Base-by-base conservation (phyloP, 2,888 invertebrate species). In the Onthophagus sagittarius region DNA sequence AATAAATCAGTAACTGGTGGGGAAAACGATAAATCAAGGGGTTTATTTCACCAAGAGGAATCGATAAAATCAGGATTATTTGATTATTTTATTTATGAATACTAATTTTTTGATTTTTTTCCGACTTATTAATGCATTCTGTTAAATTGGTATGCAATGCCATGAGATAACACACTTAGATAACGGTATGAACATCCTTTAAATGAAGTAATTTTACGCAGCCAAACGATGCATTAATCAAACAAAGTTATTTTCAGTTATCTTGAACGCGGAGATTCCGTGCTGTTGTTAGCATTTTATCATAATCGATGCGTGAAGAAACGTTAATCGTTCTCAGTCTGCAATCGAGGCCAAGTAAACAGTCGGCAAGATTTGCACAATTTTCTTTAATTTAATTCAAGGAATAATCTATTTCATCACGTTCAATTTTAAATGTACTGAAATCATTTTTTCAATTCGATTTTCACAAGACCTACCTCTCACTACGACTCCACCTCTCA, bases 321-420 rank as follows among this genome's bases (percentile, higher is more conserved):
- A 67, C 23, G 67, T 67, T 67, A 31, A 67, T 67, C 67, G 67
- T 64, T n/a, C 32, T 31, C 67, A 67, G 67, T 67, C 67, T n/a
- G 32, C 67, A 67, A 67, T 67, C 67, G 67, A 32, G 67, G 67
- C 32, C 67, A 67, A 67, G 32, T 31, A 67, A 67, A 67, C 67
- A 67, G 39, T 23, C 39, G 6, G 6, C 9, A 53, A 11, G 11
- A 9, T 53, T 53, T 53, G 39, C 39, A 53, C 39, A 53, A 53
- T 53, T 53, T 53, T 53, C 39, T 11, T 53, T 53, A 53, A 23
- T 11, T 9, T 53, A 53, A 11, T 53, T 53, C 4, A 53, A 9
- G 6, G 39, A 53, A 53, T 53, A 11, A 53, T 53, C 39, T 53
- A 53, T 7, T 53, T 53, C 23, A 23, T 23, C 23, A 23, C 23